These are phyloP conservation scores for Pelodiscus sinensis DNA, from an alignment of 2,113 vertebrate genomes.

Conservation along the genomic window DNA sequence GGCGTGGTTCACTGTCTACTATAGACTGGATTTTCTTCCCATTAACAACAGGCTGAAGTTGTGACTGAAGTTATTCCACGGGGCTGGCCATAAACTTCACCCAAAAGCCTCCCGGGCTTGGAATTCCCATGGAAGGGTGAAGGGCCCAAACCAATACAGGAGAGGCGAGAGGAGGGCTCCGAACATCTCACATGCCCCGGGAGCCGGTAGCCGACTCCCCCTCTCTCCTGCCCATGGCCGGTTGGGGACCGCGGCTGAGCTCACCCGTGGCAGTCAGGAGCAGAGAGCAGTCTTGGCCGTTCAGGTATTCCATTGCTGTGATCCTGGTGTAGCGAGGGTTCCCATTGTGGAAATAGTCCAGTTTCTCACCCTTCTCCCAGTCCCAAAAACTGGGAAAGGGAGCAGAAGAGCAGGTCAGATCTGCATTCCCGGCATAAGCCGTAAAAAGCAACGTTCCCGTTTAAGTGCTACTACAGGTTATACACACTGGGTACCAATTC, in stretches of 20 bases:
- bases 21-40: background rate
- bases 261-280: constrained; percentile 89
- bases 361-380: constrained; percentile 96
- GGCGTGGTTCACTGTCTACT: background rate
- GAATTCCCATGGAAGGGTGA: background rate
- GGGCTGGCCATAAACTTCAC: background rate
- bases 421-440: background rate
- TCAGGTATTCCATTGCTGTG: constrained; percentile 98
- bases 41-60: background rate
- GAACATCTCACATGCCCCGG: accelerated
- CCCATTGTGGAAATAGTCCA: constrained; percentile 98
- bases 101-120: background rate
- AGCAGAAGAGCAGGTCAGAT: background rate
- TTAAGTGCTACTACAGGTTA: accelerated
- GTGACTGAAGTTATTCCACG: background rate
- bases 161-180: accelerated
- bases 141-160: accelerated
- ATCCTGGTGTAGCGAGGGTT: constrained; percentile 96
- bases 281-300: constrained; percentile 90
- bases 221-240: accelerated
- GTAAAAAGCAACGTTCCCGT: background rate
- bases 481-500: accelerated
- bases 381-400: constrained; percentile 90
- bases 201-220: accelerated
- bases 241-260: accelerated